These are phyloP conservation scores for Odontomyia ornata DNA, from an alignment of 2,888 invertebrate species.

Conservation along the genomic window DNA sequence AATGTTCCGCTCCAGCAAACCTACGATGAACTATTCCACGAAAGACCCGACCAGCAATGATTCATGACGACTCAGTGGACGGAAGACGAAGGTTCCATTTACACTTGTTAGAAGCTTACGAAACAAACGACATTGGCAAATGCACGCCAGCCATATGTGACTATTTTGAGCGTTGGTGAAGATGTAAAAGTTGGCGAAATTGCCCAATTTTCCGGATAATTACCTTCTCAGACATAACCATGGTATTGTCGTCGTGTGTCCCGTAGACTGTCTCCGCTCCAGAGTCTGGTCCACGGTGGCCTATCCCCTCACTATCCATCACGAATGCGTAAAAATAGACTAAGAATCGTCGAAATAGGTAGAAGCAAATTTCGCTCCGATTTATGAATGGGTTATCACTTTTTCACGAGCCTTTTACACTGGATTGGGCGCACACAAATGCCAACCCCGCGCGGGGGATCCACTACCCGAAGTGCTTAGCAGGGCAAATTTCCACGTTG, in stretches of 20 bases:
- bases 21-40: neutral
- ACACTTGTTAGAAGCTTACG: neutral
- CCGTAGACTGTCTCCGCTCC: slow-evolving; percentile 89
- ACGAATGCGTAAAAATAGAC: slow-evolving; percentile 46
- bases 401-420: neutral
- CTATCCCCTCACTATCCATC: slow-evolving; percentile 48
- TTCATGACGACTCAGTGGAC: slow-evolving; percentile 14
- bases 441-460: slow-evolving; percentile 28
- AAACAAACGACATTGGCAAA: neutral
- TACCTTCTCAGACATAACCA: slow-evolving; percentile 96
- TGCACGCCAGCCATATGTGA: slow-evolving; percentile 1
- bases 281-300: slow-evolving; percentile 64
- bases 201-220: slow-evolving; percentile 40
- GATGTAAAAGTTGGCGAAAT: neutral
- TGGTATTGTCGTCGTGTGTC: slow-evolving; percentile 93
- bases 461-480: neutral
- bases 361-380: slow-evolving; percentile 44
- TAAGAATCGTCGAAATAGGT: slow-evolving; percentile 46
- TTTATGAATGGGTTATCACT: neutral
- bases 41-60: slow-evolving; percentile 15
- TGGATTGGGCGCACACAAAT: neutral
- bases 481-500: slow-evolving; percentile 13
- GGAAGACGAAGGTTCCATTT: slow-evolving; percentile 12
- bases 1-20: neutral
- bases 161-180: neutral